These are phyloP conservation scores for Microplitis deprimator DNA, from an alignment of 2,888 invertebrate genomes.

Conservation along the genomic window DNA sequence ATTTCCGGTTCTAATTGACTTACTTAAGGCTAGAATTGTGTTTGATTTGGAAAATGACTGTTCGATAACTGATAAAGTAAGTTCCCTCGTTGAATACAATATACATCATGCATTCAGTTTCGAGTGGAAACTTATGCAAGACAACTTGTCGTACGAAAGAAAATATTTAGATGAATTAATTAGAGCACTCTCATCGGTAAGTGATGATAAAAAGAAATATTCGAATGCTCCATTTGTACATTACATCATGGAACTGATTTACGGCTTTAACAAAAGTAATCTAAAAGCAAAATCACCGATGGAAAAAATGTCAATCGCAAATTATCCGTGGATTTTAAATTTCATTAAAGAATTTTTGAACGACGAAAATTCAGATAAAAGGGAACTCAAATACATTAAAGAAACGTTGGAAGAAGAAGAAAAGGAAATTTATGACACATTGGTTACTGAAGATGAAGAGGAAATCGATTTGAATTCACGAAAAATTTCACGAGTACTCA, in stretches of 20 bases:
- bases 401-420: too few relatives aligned
- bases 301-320: too few relatives aligned
- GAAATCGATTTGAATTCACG: too few relatives aligned
- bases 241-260: constrained; percentile 17
- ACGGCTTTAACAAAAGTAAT: background rate
- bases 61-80: background rate
- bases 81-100: too few relatives aligned
- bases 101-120: constrained; percentile 15
- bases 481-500: background rate
- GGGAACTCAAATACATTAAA: too few relatives aligned
- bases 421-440: too few relatives aligned
- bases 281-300: too few relatives aligned
- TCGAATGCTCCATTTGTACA: constrained; percentile 44
- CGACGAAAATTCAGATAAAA: too few relatives aligned
- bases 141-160: constrained; percentile 50
- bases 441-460: too few relatives aligned
- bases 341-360: too few relatives aligned
- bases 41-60: constrained; percentile 29
- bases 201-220: background rate
- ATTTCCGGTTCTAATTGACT: background rate
- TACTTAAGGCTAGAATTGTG: constrained; percentile 51
- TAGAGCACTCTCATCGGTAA: constrained; percentile 30
- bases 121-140: constrained; percentile 46
- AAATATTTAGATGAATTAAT: constrained; percentile 54
- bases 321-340: too few relatives aligned